Percentiles rank a stretch among this genome's conserved stretches.
Evolutionary conservation across 2,888 invertebrate genomes (phyloP).

Genomic region (Luperina testacea): DNA sequence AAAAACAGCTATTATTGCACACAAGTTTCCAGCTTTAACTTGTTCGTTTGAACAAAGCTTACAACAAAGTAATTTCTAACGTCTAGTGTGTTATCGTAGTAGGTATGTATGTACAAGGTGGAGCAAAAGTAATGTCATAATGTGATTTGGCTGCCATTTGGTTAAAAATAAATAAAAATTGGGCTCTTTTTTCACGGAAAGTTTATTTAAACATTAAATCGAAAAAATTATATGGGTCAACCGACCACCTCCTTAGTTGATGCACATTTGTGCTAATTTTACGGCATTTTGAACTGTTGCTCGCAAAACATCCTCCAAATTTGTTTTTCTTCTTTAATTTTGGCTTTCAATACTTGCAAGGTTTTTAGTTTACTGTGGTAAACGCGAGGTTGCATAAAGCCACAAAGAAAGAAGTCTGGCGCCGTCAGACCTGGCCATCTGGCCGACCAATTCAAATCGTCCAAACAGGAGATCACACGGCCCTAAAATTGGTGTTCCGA

Average conservation of each 20-base stretch:
- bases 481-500: not conserved
- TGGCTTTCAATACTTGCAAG: not conserved
- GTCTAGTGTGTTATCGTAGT: slow-evolving; percentile 5
- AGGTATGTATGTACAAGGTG: not conserved
- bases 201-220: too few species aligned
- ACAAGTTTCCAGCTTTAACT: slow-evolving; percentile 34
- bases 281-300: not conserved
- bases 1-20: slow-evolving; percentile 54
- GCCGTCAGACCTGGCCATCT: too few species aligned
- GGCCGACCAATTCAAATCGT: too few species aligned
- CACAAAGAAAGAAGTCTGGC: not conserved
- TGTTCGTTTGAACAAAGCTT: slow-evolving; percentile 21
- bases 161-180: not conserved
- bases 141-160: not conserved
- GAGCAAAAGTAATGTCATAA: not conserved
- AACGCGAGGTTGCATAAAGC: too few species aligned
- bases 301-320: not conserved
- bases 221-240: not conserved
- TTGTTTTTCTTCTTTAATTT: not conserved
- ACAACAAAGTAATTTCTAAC: slow-evolving; percentile 15
- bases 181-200: not conserved
- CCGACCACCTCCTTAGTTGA: not conserved
- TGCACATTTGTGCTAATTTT: not conserved
- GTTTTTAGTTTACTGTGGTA: not conserved
- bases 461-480: too few species aligned